phyloP scores from a whole-genome alignment of 2,888 invertebrate genomes.

The Tenthredo distinguenda region DNA sequence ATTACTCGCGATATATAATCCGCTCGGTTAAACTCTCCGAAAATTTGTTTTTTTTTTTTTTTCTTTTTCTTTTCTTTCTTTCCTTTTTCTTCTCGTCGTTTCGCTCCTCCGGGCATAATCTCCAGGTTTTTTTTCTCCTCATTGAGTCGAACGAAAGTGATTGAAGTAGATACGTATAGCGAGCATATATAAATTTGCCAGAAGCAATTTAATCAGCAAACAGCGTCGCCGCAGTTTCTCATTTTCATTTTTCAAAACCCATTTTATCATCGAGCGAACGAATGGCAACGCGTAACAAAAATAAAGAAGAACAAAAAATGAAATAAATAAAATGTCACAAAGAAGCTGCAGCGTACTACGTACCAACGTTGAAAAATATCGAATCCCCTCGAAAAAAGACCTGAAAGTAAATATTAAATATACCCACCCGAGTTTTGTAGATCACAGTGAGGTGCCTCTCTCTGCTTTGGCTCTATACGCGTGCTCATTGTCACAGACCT shows the following conservation, averaged over 20 bases:
- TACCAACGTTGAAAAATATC: neutral
- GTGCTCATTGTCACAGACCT: neutral
- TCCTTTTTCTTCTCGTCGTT: neutral
- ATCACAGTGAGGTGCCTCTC: neutral
- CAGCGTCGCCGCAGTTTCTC: neutral
- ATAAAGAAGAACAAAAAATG: neutral
- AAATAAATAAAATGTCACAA: neutral
- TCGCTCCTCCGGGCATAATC: neutral
- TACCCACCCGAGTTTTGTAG: neutral
- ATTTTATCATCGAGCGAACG: neutral
- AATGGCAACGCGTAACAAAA: neutral
- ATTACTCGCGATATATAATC: slow-evolving; percentile 14
- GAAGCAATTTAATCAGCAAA: neutral
- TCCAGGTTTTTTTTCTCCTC: neutral
- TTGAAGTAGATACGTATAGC: neutral
- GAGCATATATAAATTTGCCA: neutral
- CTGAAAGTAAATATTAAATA: neutral
- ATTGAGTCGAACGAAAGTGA: slow-evolving; percentile 14
- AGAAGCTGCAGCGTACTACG: neutral
- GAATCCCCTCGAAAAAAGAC: neutral
- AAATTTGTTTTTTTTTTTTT: neutral
- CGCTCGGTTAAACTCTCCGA: neutral
- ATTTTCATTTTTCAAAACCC: neutral
- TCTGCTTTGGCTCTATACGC: neutral
- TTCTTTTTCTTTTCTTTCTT: neutral